These are phyloP conservation scores for Operophtera brumata DNA, from an alignment of 2,888 invertebrate species.

Conservation along the genomic window DNA sequence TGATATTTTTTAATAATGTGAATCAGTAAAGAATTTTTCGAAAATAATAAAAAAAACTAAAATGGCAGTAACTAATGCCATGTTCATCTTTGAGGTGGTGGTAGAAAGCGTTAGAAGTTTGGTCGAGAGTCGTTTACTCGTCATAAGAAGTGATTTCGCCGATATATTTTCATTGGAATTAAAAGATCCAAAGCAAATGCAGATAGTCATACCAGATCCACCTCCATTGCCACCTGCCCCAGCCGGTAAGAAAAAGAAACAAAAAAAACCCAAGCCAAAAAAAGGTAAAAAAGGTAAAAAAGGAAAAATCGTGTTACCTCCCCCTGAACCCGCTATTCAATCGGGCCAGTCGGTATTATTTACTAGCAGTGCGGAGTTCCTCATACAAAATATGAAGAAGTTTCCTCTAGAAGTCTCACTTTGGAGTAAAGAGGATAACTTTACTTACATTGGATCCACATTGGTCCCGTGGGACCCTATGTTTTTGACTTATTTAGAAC, in stretches of 20 bases:
- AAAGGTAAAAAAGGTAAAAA: constrained; percentile 59
- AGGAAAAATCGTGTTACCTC: constrained; percentile 49
- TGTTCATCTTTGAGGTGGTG: constrained; percentile 73
- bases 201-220: constrained; percentile 71
- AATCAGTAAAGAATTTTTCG: constrained; percentile 9
- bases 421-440: constrained; percentile 70
- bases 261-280: constrained; percentile 52
- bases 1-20: constrained; percentile 8
- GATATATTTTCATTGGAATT: constrained; percentile 71
- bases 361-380: constrained; percentile 62
- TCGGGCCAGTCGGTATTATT: constrained; percentile 72
- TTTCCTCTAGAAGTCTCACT: constrained; percentile 62
- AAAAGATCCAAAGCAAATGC: constrained; percentile 72
- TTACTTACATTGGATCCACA: constrained; percentile 58
- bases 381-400: constrained; percentile 65
- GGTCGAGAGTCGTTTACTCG: constrained; percentile 55
- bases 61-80: constrained; percentile 67
- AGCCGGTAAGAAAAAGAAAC: constrained; percentile 55
- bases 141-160: constrained; percentile 68
- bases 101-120: constrained; percentile 61
- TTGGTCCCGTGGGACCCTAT: constrained; percentile 64
- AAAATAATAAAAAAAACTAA: constrained; percentile 31
- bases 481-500: constrained; percentile 56
- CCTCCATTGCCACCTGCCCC: constrained; percentile 67
- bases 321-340: constrained; percentile 67